Percentiles rank a stretch among this genome's conserved stretches.
Conservation (phyloP, 2,888 invertebrate genomes). For the Himalopsyche kuldschensis region DNA sequence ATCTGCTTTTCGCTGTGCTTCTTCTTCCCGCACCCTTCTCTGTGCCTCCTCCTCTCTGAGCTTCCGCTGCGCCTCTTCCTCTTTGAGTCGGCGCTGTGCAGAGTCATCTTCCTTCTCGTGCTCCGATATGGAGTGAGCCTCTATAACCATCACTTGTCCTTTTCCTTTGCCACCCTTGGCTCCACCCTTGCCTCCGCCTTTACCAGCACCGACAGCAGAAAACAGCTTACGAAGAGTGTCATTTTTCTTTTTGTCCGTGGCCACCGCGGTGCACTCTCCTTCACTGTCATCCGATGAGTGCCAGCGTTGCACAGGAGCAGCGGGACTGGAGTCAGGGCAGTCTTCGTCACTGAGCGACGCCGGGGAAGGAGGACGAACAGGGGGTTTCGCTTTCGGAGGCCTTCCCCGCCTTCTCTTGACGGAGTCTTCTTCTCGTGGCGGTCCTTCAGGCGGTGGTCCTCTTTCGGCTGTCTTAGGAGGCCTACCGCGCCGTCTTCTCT, state of each 20-base stretch:
- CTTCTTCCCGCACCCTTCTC: slow-evolving; percentile 30
- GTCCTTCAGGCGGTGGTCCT: neutral
- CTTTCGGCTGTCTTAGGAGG: slow-evolving; percentile 41
- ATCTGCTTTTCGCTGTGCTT: slow-evolving; percentile 27
- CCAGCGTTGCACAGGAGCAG: slow-evolving; percentile 36
- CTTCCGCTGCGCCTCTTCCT: slow-evolving; percentile 50
- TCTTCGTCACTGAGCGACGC: slow-evolving; percentile 42
- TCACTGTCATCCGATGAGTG: slow-evolving; percentile 43
- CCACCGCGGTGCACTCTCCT: slow-evolving; percentile 48
- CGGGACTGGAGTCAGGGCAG: slow-evolving; percentile 41
- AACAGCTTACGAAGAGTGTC: slow-evolving; percentile 69
- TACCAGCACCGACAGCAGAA: slow-evolving; percentile 68
- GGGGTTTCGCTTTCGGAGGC: slow-evolving; percentile 53
- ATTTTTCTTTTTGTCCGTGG: slow-evolving; percentile 68
- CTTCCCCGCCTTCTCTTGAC: slow-evolving; percentile 50
- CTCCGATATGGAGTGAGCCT: slow-evolving; percentile 53
- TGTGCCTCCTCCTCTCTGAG: slow-evolving; percentile 23
- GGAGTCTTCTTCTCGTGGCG: slow-evolving; percentile 47
- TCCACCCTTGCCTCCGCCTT: slow-evolving; percentile 70
- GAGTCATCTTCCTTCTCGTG: slow-evolving; percentile 48
- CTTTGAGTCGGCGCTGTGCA: slow-evolving; percentile 40
- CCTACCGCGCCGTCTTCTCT: slow-evolving; percentile 48
- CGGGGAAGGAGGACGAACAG: slow-evolving; percentile 44
- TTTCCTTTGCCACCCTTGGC: slow-evolving; percentile 70
- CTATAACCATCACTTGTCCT: slow-evolving; percentile 73